Evolutionary conservation across 2,113 vertebrate species (phyloP).

Genomic region (Trinectes maculatus): DNA sequence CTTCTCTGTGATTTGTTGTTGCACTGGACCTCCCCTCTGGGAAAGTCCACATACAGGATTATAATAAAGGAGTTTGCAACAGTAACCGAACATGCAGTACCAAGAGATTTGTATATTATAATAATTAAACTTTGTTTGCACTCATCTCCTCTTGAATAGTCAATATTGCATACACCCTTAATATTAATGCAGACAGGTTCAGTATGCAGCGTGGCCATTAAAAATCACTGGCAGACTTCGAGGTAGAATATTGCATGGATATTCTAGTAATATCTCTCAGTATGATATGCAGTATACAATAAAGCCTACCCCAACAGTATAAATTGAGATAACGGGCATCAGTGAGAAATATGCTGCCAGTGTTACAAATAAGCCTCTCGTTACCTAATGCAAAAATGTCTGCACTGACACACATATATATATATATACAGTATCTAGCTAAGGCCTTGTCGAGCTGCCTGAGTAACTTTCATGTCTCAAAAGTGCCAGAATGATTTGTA

Average conservation of each 20-base stretch:
- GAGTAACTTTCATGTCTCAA: slow-evolving; percentile 45
- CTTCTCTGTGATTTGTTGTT: background rate
- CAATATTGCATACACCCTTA: background rate
- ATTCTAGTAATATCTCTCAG: background rate
- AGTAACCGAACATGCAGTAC: background rate
- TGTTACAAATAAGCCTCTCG: too few relatives aligned
- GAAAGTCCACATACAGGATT: too few relatives aligned
- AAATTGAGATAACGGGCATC: background rate
- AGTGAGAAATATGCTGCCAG: background rate
- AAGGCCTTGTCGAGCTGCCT: too few relatives aligned
- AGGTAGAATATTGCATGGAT: background rate
- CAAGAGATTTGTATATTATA: too few relatives aligned
- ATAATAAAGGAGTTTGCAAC: too few relatives aligned
- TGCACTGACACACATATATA: slow-evolving; percentile 1
- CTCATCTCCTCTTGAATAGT: background rate
- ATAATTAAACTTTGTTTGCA: background rate
- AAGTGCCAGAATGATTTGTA: slow-evolving; percentile 40
- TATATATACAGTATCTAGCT: too few relatives aligned
- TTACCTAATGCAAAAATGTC: background rate
- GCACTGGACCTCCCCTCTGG: slow-evolving; percentile 4
- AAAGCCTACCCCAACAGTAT: background rate
- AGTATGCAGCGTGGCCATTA: background rate
- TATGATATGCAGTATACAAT: background rate
- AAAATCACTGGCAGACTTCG: background rate
- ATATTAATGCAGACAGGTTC: background rate